Evolutionary conservation across 2,888 invertebrate species (phyloP).

Genomic region (Ophioninae sp.): DNA sequence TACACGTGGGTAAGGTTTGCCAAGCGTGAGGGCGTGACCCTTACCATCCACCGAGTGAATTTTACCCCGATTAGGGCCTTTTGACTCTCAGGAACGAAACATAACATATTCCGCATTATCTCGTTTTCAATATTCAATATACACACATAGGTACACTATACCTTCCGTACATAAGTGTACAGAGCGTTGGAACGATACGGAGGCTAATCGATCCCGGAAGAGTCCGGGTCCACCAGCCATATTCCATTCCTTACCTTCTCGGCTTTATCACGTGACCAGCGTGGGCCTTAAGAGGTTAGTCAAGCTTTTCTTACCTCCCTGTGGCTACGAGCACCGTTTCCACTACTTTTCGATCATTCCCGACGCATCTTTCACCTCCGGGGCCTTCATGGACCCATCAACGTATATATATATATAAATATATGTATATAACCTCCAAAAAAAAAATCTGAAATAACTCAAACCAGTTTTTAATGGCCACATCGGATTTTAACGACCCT

Average conservation of each 20-base stretch:
- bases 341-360: background rate
- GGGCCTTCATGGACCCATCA: background rate
- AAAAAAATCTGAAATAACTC: too few relatives aligned
- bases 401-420: background rate
- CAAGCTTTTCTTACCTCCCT: background rate
- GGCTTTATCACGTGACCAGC: slow-evolving; percentile 28
- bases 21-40: slow-evolving; percentile 20
- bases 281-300: slow-evolving; percentile 49
- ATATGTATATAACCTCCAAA: background rate
- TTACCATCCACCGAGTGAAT: background rate
- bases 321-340: background rate
- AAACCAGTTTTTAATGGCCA: too few relatives aligned
- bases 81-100: background rate
- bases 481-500: too few relatives aligned
- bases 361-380: background rate
- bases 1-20: slow-evolving; percentile 13
- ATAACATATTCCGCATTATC: slow-evolving; percentile 13
- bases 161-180: background rate
- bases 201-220: slow-evolving; percentile 48
- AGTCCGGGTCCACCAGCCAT: slow-evolving; percentile 31
- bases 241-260: background rate
- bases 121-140: slow-evolving; percentile 21
- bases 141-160: background rate
- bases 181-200: slow-evolving; percentile 5
- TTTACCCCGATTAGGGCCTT: background rate